These are phyloP conservation scores for Tenodera sinensis DNA, from an alignment of 2,888 invertebrate species.

Conservation along the genomic window DNA sequence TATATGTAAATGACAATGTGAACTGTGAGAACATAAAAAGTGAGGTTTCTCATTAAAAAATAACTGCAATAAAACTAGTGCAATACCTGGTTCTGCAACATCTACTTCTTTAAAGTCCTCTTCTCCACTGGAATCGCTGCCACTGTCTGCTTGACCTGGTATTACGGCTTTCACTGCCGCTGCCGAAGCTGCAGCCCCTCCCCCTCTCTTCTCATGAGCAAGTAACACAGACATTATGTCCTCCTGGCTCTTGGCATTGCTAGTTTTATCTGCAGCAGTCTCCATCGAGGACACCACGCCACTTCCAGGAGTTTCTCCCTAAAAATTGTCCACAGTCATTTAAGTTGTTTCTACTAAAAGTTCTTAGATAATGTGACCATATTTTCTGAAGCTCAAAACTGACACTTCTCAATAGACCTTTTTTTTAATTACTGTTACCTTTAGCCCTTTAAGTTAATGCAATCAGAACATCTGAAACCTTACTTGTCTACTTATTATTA, in stretches of 20 bases:
- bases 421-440: too few relatives aligned
- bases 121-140: constrained; percentile 74
- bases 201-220: constrained; percentile 79
- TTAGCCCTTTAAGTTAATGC: too few relatives aligned
- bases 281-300: not conserved
- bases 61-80: constrained; percentile 34
- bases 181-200: constrained; percentile 51
- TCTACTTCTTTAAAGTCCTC: constrained; percentile 68
- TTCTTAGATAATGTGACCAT: too few relatives aligned
- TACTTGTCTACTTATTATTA: too few relatives aligned
- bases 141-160: constrained; percentile 45
- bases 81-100: constrained; percentile 59
- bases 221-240: constrained; percentile 90
- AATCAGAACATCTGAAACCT: too few relatives aligned
- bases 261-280: not conserved
- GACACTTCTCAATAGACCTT: too few relatives aligned
- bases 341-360: too few relatives aligned
- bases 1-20: not conserved
- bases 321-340: not conserved
- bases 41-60: not conserved
- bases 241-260: constrained; percentile 47
- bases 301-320: not conserved
- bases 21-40: not conserved
- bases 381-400: too few relatives aligned
- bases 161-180: constrained; percentile 59